Conservation (phyloP, 2,888 invertebrate species). For the Melipona bicolor region DNA sequence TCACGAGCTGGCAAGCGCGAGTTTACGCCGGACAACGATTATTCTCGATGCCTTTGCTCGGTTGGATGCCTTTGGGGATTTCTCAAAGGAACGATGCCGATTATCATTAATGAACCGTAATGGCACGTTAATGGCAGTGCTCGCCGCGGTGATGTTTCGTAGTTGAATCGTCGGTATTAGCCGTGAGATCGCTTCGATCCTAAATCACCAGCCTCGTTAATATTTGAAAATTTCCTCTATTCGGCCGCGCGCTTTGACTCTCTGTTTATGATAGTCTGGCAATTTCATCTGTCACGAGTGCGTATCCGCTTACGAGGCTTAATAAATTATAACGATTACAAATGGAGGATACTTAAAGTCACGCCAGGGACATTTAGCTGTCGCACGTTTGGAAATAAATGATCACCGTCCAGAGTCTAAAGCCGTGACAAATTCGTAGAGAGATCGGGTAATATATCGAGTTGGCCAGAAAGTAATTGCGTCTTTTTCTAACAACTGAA, state of each 20-base stretch:
- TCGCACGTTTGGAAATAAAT: background rate
- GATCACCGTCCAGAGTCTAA: background rate
- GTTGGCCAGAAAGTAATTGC: too few relatives aligned
- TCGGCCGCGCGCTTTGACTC: background rate
- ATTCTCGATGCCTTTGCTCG: conserved; percentile 44
- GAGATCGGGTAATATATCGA: background rate
- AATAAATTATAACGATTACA: background rate
- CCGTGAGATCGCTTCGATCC: background rate
- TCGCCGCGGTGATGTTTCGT: conserved; percentile 20
- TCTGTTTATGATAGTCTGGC: background rate
- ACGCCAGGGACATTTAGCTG: background rate
- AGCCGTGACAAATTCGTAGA: background rate
- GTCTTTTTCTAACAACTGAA: too few relatives aligned
- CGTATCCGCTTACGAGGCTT: background rate
- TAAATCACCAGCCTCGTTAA: conserved; percentile 30
- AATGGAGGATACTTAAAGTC: background rate
- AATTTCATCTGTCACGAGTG: background rate
- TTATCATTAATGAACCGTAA: conserved; percentile 66
- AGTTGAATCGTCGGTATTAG: conserved; percentile 27
- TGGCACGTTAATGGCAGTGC: conserved; percentile 55
- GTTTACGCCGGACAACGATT: conserved; percentile 50
- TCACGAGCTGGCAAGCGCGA: conserved; percentile 37
- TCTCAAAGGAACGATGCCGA: conserved; percentile 67
- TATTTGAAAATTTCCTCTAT: conserved; percentile 18
- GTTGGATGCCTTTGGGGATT: conserved; percentile 55